Base-by-base conservation (phyloP, 2,113 vertebrate species). In the Oreochromis aureus region DNA sequence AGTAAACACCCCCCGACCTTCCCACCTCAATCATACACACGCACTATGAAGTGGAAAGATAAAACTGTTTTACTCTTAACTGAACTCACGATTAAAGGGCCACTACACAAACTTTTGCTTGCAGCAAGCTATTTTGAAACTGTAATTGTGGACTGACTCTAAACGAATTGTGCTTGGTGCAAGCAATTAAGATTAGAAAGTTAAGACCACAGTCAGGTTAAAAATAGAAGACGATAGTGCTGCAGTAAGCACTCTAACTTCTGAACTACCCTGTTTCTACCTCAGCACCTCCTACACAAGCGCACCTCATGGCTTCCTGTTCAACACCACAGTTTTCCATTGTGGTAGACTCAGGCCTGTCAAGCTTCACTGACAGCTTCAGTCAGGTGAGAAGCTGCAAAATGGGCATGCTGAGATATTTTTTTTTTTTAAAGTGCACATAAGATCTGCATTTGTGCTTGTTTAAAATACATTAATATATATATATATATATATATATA, bases 271-370 rank as follows among this genome's bases (percentile, higher is more conserved):
- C 85, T 54, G 76, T 81, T 90, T 94, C 84, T 90, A 87, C 90
- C 89, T 91, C 90, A 87, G 89, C 87, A 86, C 92, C 94, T 91
- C 95, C 95, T 90, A 95, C 96, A 93, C 86, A 19, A 89, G 86
- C 6, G 51, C 90, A 88, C 90, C 93, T 93, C 89, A 71, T 53
- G 87, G 84, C 93, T 96, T 97, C 96, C 96, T 96, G 94, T 93
- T 86, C 89, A 89, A 61, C 80, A 93, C 94, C 93, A 92, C 94
- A 93, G 81, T 91, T 96, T 97, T 96, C 96, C 95, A 96, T 90
- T 92, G 93, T 89, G 90, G 89, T 80, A 76, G 24, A 58, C 56
- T 84, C 8, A 66, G n/a, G 78, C 73, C 85, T 81, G 44, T 84
- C 16, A 39, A 69, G 86, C 66, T 89, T 78, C 84, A 41, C 83